Evolutionary conservation across 2,797 vertebrate genomes (phyloP).

Genomic region (Halcyon chelicuti): DNA sequence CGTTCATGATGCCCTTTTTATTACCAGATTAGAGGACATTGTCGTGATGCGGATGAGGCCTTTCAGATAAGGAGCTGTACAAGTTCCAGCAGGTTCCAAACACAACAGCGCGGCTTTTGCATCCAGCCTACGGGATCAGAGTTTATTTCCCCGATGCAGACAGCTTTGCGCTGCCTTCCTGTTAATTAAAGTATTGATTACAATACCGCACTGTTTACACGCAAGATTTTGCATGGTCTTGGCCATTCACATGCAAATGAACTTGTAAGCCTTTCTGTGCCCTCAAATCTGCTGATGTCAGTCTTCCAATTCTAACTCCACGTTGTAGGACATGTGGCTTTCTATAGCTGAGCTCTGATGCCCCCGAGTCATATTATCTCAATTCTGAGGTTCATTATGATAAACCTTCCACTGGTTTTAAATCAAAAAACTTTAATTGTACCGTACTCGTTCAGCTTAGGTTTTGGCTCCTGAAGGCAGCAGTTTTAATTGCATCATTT

Average conservation of each 20-base stretch:
- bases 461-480: conserved; percentile 61
- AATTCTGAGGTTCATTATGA: conserved; percentile 65
- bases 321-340: conserved; percentile 58
- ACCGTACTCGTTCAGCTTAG: conserved; percentile 39
- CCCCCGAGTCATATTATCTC: conserved; percentile 66
- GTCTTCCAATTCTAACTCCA: conserved; percentile 63
- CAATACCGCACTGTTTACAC: conserved; percentile 67
- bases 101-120: neutral
- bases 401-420: conserved; percentile 59
- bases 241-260: conserved; percentile 73
- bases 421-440: conserved; percentile 70
- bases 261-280: conserved; percentile 68
- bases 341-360: conserved; percentile 71
- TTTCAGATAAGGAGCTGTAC: conserved; percentile 60
- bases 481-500: conserved; percentile 74
- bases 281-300: conserved; percentile 72
- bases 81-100: conserved; percentile 67
- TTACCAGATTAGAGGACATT: conserved; percentile 65
- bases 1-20: conserved; percentile 42
- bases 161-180: conserved; percentile 67
- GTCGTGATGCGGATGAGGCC: conserved; percentile 17
- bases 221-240: conserved; percentile 71
- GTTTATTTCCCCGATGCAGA: conserved; percentile 73
- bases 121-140: conserved; percentile 63
- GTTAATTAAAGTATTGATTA: conserved; percentile 76